phyloP scores from a whole-genome alignment of 30 jellyfish, hydroid and myxozoan species.

The Morbakka virulenta region DNA sequence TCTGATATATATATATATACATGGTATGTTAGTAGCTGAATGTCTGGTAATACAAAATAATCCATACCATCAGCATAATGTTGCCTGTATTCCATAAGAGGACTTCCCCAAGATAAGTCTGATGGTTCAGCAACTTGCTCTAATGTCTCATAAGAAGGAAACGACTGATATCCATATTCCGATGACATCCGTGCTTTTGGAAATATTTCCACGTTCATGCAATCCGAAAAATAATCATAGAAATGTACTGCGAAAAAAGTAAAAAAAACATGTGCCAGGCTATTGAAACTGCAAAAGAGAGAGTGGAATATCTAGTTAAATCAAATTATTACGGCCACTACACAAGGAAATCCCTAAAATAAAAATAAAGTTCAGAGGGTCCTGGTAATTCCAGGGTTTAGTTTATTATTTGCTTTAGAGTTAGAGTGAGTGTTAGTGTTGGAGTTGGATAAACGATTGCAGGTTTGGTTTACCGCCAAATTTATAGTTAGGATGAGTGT shows the following conservation, averaged over 20 bases:
- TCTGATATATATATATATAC: too few relatives aligned
- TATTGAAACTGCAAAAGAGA: not conserved
- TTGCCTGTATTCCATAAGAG: slow-evolving; percentile 72
- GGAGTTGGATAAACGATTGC: too few relatives aligned
- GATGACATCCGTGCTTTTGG: slow-evolving; percentile 91
- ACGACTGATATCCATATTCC: slow-evolving; percentile 91
- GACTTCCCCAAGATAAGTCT: slow-evolving; percentile 77
- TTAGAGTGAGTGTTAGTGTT: too few relatives aligned
- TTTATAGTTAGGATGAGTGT: too few relatives aligned
- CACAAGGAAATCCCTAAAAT: too few relatives aligned
- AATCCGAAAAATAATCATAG: slow-evolving; percentile 60
- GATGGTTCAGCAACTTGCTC: slow-evolving; percentile 10
- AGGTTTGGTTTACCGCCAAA: too few relatives aligned
- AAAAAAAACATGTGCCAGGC: not conserved
- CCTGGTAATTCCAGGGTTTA: too few relatives aligned
- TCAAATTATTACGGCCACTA: not conserved
- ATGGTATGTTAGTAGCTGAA: too few relatives aligned
- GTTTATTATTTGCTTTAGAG: too few relatives aligned
- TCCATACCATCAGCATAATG: slow-evolving; percentile 88
- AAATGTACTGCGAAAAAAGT: slow-evolving; percentile 69
- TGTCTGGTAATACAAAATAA: too few relatives aligned
- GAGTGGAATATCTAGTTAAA: not conserved
- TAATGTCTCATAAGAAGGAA: slow-evolving; percentile 62
- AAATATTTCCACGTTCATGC: slow-evolving; percentile 63
- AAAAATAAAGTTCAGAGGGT: too few relatives aligned